These are phyloP conservation scores for Pseudomyrmex concolor DNA, from an alignment of 1,140 invertebrate species.

Conservation along the genomic window DNA sequence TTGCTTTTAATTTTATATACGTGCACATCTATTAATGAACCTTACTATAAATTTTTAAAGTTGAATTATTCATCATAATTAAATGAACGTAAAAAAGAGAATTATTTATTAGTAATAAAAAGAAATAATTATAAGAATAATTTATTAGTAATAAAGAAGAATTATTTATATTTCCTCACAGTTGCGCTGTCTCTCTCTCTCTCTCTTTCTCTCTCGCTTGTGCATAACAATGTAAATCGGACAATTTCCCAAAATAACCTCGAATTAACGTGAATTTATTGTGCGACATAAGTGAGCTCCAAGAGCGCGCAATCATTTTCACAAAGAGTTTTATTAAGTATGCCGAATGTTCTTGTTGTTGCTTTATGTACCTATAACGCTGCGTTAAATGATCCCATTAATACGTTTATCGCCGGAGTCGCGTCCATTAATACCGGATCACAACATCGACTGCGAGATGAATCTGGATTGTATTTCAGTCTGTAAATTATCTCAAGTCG, in stretches of 20 bases:
- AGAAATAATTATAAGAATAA: no score
- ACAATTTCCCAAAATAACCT: conserved; percentile 11
- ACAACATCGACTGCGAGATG: conserved; percentile 11
- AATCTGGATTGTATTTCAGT: conserved; percentile 31
- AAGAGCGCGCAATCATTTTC: conserved; percentile 11
- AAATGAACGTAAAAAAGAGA: neutral
- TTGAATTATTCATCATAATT: neutral
- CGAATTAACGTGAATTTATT: neutral
- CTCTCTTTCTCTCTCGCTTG: neutral
- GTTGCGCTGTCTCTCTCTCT: neutral
- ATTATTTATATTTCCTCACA: conserved; percentile 4
- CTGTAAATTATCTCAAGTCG: conserved; percentile 42
- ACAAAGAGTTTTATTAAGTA: conserved; percentile 43
- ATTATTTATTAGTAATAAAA: no score
- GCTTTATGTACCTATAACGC: neutral
- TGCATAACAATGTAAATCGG: neutral
- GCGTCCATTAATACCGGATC: conserved; percentile 34
- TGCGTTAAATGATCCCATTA: conserved; percentile 42
- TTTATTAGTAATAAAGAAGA: no score
- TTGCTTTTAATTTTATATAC: no score
- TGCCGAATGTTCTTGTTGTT: neutral
- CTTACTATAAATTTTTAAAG: neutral
- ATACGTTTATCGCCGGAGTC: conserved; percentile 26
- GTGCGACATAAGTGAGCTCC: neutral
- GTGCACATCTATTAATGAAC: conserved; percentile 1